Conservation (phyloP, 1,140 invertebrate species). For the Arctopsyche grandis region DNA sequence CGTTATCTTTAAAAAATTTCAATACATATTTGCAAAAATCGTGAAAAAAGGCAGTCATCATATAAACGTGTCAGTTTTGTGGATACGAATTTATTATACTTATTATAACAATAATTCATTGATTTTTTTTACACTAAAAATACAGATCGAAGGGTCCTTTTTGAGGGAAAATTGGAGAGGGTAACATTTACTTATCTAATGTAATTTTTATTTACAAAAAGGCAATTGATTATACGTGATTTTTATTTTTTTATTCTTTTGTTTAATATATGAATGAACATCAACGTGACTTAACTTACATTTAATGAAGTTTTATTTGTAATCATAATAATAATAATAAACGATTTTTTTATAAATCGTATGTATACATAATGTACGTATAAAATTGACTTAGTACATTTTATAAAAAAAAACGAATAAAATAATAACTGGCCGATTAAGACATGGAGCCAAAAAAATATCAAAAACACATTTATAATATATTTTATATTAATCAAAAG, state of each 20-base stretch:
- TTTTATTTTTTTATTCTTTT: neutral
- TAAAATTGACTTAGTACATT: constrained; percentile 27
- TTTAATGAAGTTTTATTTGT: constrained; percentile 9
- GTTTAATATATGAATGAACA: constrained; percentile 36
- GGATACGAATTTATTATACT: constrained; percentile 11
- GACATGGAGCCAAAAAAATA: neutral
- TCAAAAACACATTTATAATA: neutral
- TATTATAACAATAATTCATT: constrained; percentile 7
- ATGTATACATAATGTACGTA: constrained; percentile 35
- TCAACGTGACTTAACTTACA: constrained; percentile 29
- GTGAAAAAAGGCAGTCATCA: constrained; percentile 23
- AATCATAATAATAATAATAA: neutral
- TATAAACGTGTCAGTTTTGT: neutral
- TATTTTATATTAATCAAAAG: neutral
- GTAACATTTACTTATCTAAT: constrained; percentile 41
- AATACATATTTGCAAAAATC: constrained; percentile 22
- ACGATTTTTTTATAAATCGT: constrained; percentile 21
- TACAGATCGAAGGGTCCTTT: constrained; percentile 16
- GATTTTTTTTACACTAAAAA: neutral
- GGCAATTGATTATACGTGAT: constrained; percentile 39
- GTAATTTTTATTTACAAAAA: constrained; percentile 39
- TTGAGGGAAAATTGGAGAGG: neutral
- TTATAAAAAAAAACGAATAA: constrained; percentile 8
- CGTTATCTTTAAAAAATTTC: neutral
- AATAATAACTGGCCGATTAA: constrained; percentile 15